These are phyloP conservation scores for Vandiemenella viatica DNA, from an alignment of 2,888 invertebrate genomes.

Conservation along the genomic window DNA sequence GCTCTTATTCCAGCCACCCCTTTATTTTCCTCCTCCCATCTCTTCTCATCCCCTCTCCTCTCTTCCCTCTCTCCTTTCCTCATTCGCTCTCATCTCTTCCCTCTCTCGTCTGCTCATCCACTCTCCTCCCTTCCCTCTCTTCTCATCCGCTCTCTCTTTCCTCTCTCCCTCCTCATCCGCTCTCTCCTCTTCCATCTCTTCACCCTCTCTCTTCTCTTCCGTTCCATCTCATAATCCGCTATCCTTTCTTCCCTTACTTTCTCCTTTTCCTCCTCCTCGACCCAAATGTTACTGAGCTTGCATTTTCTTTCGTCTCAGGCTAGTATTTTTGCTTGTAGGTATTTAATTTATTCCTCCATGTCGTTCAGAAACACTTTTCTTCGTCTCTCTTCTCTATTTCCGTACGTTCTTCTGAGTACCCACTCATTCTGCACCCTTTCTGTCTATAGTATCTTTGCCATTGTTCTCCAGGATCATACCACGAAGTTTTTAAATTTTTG, in stretches of 20 bases:
- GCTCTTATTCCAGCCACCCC: not conserved
- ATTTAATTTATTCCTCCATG: too few species aligned
- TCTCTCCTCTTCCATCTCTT: not conserved
- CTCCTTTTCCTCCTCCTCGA: not conserved
- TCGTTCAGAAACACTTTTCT: too few species aligned
- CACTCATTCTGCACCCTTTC: too few species aligned
- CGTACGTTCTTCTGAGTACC: too few species aligned
- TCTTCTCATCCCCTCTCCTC: not conserved
- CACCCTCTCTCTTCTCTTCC: not conserved
- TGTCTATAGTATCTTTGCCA: too few species aligned
- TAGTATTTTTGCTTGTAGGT: too few species aligned
- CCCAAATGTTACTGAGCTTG: not conserved
- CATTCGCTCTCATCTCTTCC: not conserved
- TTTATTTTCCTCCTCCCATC: not conserved
- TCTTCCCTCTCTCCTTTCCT: not conserved
- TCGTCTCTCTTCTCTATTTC: too few species aligned
- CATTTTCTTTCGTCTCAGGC: not conserved
- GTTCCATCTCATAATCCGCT: not conserved
- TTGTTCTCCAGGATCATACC: too few species aligned
- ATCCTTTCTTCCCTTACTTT: not conserved
- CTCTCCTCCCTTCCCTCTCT: not conserved
- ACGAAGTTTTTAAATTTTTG: too few species aligned
- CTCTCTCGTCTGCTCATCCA: not conserved
- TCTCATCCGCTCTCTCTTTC: not conserved
- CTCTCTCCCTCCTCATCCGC: not conserved